phyloP scores from a whole-genome alignment of 2,797 vertebrate genomes.

The Gadopsis marmoratus region DNA sequence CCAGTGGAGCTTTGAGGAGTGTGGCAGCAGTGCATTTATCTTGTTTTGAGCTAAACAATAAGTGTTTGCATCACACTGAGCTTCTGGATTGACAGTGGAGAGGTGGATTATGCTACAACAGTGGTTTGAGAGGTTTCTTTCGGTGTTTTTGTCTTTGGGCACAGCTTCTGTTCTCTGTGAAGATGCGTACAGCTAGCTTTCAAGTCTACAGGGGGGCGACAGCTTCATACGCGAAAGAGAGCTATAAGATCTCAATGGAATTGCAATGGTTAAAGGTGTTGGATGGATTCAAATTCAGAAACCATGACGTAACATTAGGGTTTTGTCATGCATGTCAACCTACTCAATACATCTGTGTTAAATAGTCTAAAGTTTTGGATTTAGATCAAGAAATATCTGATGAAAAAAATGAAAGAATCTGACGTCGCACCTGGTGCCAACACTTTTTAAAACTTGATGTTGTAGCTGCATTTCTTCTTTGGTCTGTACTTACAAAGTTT shows the following conservation, averaged over 20 bases:
- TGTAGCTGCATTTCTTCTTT: too few relatives aligned
- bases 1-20: neutral
- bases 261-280: neutral
- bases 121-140: slow-evolving; percentile 10
- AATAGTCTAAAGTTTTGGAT: too few relatives aligned
- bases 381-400: too few relatives aligned
- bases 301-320: neutral
- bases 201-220: slow-evolving; percentile 7
- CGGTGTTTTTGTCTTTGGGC: slow-evolving; percentile 32
- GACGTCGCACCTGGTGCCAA: too few relatives aligned
- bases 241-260: neutral
- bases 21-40: neutral
- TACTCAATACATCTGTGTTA: neutral
- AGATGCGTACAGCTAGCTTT: slow-evolving; percentile 17
- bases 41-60: slow-evolving; percentile 6
- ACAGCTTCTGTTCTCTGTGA: slow-evolving; percentile 34
- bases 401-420: too few relatives aligned
- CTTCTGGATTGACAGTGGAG: neutral
- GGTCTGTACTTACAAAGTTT: too few relatives aligned
- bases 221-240: slow-evolving; percentile 16
- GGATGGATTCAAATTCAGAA: neutral
- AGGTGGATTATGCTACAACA: slow-evolving; percentile 8
- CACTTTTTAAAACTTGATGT: too few relatives aligned
- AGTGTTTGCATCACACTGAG: slow-evolving; percentile 6
- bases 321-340: neutral